These are phyloP conservation scores for Hydrotaea diabolus DNA, from an alignment of 2,888 invertebrate species.

Conservation along the genomic window DNA sequence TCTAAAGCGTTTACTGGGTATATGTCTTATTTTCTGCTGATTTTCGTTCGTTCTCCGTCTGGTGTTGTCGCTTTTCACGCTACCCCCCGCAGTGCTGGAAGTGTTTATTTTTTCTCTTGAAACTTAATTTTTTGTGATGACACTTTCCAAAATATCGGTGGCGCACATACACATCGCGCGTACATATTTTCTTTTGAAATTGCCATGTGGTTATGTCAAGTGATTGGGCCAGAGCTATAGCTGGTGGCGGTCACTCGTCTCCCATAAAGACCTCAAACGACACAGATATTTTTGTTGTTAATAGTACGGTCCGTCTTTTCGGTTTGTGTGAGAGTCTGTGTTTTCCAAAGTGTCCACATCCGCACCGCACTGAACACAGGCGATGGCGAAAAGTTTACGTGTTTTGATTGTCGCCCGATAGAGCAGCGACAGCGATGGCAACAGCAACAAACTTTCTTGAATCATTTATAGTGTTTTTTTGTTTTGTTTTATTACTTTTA, in stretches of 20 bases:
- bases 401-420: conserved; percentile 5
- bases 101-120: neutral
- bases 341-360: too few species aligned
- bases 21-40: too few species aligned
- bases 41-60: too few species aligned
- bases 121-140: neutral
- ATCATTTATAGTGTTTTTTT: conserved; percentile 18
- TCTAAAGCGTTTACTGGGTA: neutral
- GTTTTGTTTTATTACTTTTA: conserved; percentile 29
- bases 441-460: neutral
- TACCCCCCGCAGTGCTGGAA: neutral
- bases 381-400: neutral
- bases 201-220: conserved; percentile 35
- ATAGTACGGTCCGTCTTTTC: too few species aligned
- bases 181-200: too few species aligned
- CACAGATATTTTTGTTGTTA: neutral
- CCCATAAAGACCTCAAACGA: neutral
- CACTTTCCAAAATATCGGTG: conserved; percentile 3
- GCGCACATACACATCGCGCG: too few species aligned
- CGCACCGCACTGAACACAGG: too few species aligned
- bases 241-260: too few species aligned
- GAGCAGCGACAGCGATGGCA: too few species aligned
- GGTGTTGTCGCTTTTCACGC: neutral
- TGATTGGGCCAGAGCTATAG: too few species aligned
- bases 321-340: too few species aligned